Conservation (phyloP, 2,888 invertebrate genomes). For the Himalopsyche anomala region DNA sequence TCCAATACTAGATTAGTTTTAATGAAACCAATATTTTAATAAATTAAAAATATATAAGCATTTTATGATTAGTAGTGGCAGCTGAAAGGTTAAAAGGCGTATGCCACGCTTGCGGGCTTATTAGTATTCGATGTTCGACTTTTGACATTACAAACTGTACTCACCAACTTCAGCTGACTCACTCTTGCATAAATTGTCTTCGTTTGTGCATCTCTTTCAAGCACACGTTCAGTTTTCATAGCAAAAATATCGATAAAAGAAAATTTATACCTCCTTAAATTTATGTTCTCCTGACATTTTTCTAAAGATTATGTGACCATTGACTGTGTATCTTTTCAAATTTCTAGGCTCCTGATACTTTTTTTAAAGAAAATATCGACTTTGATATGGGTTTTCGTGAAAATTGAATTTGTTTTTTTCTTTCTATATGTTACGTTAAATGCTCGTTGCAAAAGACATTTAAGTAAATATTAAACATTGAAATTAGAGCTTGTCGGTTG, state of each 20-base stretch:
- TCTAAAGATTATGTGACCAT: background rate
- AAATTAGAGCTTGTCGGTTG: too few relatives aligned
- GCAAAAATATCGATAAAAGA: background rate
- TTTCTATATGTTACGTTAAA: too few relatives aligned
- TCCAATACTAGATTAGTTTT: too few relatives aligned
- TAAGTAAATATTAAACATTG: too few relatives aligned
- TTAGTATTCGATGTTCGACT: conserved; percentile 6
- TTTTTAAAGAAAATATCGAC: too few relatives aligned
- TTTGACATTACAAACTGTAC: conserved; percentile 31
- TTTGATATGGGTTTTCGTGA: too few relatives aligned
- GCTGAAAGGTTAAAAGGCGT: background rate
- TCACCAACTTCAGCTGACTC: conserved; percentile 12
- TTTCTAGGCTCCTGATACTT: too few relatives aligned
- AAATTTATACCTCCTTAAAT: background rate
- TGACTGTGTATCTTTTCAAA: too few relatives aligned
- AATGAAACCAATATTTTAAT: too few relatives aligned
- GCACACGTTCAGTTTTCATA: background rate
- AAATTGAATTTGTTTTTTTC: too few relatives aligned
- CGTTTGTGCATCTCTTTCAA: background rate
- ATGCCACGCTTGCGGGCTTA: conserved; percentile 17
- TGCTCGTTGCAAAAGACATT: too few relatives aligned
- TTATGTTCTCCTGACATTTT: background rate
- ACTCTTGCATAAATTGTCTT: conserved; percentile 13
- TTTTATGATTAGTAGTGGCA: background rate
- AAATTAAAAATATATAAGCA: too few relatives aligned